phyloP scores from a whole-genome alignment of 2,888 invertebrate species.

The Teinopalpus imperialis region DNA sequence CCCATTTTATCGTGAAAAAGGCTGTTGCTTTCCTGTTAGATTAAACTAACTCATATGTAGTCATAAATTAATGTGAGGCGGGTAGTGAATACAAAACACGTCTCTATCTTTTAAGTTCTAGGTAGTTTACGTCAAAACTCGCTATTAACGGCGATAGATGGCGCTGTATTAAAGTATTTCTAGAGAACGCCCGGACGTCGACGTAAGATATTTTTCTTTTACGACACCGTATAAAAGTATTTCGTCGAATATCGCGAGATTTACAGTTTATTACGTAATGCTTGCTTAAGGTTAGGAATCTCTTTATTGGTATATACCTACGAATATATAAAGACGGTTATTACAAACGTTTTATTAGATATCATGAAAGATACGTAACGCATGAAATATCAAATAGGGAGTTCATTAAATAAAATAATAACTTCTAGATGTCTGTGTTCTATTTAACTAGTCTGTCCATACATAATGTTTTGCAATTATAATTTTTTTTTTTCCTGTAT shows the following conservation, averaged over 20 bases:
- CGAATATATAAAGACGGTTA: conserved; percentile 3
- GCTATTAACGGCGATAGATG: conserved; percentile 72
- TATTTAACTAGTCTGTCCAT: too few species aligned
- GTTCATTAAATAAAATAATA: too few species aligned
- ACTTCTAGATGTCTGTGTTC: too few species aligned
- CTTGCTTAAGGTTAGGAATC: conserved; percentile 1
- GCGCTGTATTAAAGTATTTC: conserved; percentile 58
- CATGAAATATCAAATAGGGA: too few species aligned
- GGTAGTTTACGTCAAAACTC: conserved; percentile 63
- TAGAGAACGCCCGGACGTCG: conserved; percentile 31
- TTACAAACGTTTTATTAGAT: conserved; percentile 6
- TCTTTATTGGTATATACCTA: conserved; percentile 13
- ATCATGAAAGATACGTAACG: not conserved
- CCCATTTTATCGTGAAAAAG: too few species aligned
- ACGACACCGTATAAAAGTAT: conserved; percentile 54
- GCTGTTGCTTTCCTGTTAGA: too few species aligned
- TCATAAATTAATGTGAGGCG: too few species aligned
- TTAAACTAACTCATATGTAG: too few species aligned
- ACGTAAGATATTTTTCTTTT: conserved; percentile 43
- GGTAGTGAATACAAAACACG: too few species aligned
- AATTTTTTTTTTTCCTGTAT: too few species aligned
- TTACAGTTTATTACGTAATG: conserved; percentile 23
- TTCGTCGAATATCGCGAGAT: conserved; percentile 41
- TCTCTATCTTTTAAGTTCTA: conserved; percentile 45
- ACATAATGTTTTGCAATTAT: too few species aligned